These are phyloP conservation scores for Paramacrobiotus metropolitanus DNA, from an alignment of 1,140 invertebrate species.

Conservation along the genomic window DNA sequence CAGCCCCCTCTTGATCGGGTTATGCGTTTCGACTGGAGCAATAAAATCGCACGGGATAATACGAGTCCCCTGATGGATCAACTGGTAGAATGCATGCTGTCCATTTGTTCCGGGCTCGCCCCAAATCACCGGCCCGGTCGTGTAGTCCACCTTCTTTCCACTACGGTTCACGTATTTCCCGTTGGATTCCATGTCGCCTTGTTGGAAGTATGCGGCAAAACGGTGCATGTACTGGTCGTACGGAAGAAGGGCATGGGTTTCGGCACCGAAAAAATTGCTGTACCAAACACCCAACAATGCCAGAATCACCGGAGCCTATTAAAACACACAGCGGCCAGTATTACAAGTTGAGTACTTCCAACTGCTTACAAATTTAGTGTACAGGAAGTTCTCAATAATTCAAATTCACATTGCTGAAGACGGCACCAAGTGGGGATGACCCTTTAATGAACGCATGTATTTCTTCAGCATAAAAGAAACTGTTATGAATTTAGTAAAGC, in stretches of 20 bases:
- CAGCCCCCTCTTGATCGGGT: slow-evolving; percentile 51
- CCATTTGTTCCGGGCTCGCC: slow-evolving; percentile 97
- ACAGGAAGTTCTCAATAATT: no score
- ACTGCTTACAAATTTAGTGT: no score
- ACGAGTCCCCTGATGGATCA: slow-evolving; percentile 69
- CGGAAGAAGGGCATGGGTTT: slow-evolving; percentile 83
- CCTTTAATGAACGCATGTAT: no score
- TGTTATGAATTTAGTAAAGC: no score
- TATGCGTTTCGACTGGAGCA: slow-evolving; percentile 71
- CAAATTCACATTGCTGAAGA: no score
- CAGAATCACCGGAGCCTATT: slow-evolving; percentile 70
- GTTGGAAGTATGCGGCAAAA: slow-evolving; percentile 98
- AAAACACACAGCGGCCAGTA: slow-evolving; percentile 13
- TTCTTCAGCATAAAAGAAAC: no score
- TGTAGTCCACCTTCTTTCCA: slow-evolving; percentile 47
- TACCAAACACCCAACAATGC: slow-evolving; percentile 91
- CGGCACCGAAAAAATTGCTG: slow-evolving; percentile 72
- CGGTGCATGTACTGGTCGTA: slow-evolving; percentile 97
- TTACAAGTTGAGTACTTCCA: no score
- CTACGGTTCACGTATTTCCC: slow-evolving; percentile 62
- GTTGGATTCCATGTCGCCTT: slow-evolving; percentile 99
- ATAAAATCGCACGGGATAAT: slow-evolving; percentile 93
- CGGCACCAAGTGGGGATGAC: no score
- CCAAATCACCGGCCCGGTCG: slow-evolving; percentile 78
- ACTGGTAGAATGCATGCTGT: slow-evolving; percentile 94